Evolutionary conservation across 2,888 invertebrate genomes (phyloP).

Genomic region (Flabesymbios commensalis): DNA sequence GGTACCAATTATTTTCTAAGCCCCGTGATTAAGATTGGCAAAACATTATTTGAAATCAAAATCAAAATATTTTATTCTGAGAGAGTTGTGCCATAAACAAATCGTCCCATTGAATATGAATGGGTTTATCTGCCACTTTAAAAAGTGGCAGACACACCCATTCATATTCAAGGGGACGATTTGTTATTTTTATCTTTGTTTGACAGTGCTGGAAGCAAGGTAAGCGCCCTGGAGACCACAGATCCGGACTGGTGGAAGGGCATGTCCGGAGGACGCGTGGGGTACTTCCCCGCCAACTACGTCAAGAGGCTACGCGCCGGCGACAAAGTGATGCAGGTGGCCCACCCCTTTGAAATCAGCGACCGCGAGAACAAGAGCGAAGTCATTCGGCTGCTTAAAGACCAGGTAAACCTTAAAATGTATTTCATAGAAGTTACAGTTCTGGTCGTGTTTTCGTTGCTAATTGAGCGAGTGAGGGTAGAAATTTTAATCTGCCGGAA

Average conservation of each 20-base stretch:
- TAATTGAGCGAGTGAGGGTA: no score
- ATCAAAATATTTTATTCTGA: no score
- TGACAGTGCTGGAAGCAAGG: conserved; percentile 78
- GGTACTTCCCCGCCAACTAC: conserved; percentile 94
- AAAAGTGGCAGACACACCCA: no score
- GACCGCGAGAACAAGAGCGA: conserved; percentile 72
- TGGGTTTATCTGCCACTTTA: no score
- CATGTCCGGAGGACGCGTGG: conserved; percentile 85
- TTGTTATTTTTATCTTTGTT: not conserved
- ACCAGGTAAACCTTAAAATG: conserved; percentile 69
- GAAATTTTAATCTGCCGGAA: not conserved
- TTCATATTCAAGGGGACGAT: no score
- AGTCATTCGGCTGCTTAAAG: conserved; percentile 81
- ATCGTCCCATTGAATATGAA: no score
- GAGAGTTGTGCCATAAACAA: no score
- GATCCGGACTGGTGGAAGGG: conserved; percentile 98
- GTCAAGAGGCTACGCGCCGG: conserved; percentile 88
- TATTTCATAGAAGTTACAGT: not conserved
- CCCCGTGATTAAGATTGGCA: no score
- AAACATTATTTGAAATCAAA: no score
- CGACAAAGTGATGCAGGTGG: conserved; percentile 87
- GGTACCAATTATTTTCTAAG: no score
- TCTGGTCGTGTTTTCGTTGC: no score
- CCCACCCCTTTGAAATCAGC: conserved; percentile 81
- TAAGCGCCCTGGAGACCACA: conserved; percentile 90